Base-by-base conservation (phyloP, 2,797 vertebrate species). In the Muraenolepis orangiensis region DNA sequence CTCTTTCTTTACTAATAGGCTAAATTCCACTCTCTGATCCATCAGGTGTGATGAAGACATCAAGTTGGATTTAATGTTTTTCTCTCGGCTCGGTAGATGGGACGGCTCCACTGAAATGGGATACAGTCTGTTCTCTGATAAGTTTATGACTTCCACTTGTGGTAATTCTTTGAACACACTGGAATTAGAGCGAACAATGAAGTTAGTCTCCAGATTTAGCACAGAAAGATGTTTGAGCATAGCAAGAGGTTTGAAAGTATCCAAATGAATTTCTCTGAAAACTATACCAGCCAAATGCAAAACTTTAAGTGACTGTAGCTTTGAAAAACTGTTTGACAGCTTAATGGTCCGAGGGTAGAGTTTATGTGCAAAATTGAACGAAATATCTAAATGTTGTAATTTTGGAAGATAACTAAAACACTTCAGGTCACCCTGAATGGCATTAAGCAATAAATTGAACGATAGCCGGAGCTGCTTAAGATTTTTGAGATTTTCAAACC, bases 171-270 rank as follows among this genome's bases (percentile, higher is more conserved):
- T 69, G 81, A 96, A 95, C 31, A 95, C 28, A 0, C 32, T 46
- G n/a, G 93, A 78, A 74, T 96, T 10, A 11, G 82, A 93, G 23
- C 86, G 57, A 85, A 96, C 95, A 51, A 99, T 96, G 75, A 98
- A 99, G 85, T 99, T 99, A 29, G 95, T 96, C 11, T 95, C 94
- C 0, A 98, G 86, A 40, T 98, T 93, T 80, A 98, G 76, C 2
- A 91, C 75, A 2, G 93, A 89, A 2, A 98, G 93, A 79, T 95
- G 94, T 80, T 72, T 80, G 36, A 99, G 94, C 4, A 30, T 0
- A 12, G 86, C 84, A 61, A 99, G 86, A 2, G 94, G 89, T 0
- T 0, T 23, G 13, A 97, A 88, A 2, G 95, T 86, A 0, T 2
- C 0, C 0, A 66, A 28, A 8, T 20, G 78, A 23, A 98, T 84